phyloP scores from a whole-genome alignment of 2,888 invertebrate genomes.

The Campoplex capitator region DNA sequence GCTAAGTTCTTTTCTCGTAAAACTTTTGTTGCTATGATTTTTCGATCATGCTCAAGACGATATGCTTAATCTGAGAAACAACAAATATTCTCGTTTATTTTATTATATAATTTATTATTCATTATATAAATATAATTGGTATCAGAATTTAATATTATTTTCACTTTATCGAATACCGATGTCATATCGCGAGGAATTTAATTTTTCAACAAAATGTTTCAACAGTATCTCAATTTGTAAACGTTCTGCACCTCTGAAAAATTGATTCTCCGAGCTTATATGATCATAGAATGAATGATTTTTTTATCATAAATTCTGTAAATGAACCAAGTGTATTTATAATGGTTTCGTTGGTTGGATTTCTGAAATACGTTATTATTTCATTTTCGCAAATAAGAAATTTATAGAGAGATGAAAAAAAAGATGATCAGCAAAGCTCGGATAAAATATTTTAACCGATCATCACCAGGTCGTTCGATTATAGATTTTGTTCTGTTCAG shows the following conservation, averaged over 20 bases:
- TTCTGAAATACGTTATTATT: not conserved
- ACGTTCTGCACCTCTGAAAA: not conserved
- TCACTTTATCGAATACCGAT: not conserved
- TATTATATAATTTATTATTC: too few relatives aligned
- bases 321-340: not conserved
- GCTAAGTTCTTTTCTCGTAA: not conserved
- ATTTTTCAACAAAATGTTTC: not conserved
- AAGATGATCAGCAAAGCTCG: not conserved
- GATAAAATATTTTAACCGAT: not conserved
- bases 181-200: not conserved
- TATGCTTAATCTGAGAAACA: not conserved
- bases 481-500: not conserved
- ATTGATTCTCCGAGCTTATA: not conserved
- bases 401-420: not conserved
- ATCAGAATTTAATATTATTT: not conserved
- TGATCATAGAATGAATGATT: not conserved
- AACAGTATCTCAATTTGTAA: not conserved
- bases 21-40: not conserved
- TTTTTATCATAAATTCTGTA: not conserved
- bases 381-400: not conserved
- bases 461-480: not conserved
- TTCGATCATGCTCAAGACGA: not conserved
- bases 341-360: too few relatives aligned
- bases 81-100: too few relatives aligned
- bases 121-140: too few relatives aligned